Base-by-base conservation (phyloP, 2,113 vertebrate genomes). In the Perca fluviatilis region DNA sequence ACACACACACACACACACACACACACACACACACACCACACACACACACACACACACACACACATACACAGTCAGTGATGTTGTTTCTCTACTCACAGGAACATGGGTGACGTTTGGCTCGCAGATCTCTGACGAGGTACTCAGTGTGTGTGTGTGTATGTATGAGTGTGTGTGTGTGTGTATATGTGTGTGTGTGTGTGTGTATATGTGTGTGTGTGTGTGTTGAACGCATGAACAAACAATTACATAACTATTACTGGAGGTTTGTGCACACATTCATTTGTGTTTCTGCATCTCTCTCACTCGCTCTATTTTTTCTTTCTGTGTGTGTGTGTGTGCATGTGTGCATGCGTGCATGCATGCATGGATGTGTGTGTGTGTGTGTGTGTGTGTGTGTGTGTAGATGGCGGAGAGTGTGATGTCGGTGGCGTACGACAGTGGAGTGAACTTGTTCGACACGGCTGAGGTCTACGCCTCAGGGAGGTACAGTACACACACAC, bases 21-120 rank as follows among this genome's bases (percentile, higher is more conserved):
- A 50, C 18, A 61, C 56, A 19, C 66, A 68, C 50, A 69, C 50
- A 23, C 54, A 50, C 43, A 60, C 25, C 56, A 60, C 27, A 64
- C 46, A 33, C 46, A 64, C 49, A 19, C 33, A 65, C 46, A 75
- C 47, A 46, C 43, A 63, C 51, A 67, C 46, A 46, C 67, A 40
- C 54, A 57, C 30, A 49, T 4, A 60, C n/a, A 46, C 30, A 65
- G 10, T 43, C 77, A 78, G 46, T 30, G 64, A 36, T 74, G 47
- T 58, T 75, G 8, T 80, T 63, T 63, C 15, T 83, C 30, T 83
- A 10, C 75, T 73, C 63, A 33, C 84, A 97, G 96, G 96, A 79
- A 97, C 96, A 9, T 96, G 96, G 96, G 96, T 96, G 84, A 97
- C 96, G 0, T 96, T 97, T 87, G 96, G 96, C 30, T 96, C 96